Evolutionary conservation across 2,888 invertebrate species (phyloP).

Genomic region (Pantelozetes paolii): DNA sequence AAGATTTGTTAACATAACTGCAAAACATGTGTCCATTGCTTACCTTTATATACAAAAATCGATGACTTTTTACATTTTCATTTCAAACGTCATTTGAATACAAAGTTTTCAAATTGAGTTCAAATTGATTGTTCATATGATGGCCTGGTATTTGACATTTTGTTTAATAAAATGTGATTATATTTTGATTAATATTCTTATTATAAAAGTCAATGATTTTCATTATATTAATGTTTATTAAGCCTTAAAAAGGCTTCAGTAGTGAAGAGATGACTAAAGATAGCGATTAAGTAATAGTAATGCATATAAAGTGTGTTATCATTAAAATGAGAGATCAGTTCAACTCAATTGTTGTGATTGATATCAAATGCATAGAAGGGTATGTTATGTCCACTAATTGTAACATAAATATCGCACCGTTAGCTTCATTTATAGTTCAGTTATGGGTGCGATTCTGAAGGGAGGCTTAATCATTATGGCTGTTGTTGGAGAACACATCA

Average conservation of each 20-base stretch:
- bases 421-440: conserved; percentile 17
- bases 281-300: neutral
- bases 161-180: no score
- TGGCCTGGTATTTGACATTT: neutral
- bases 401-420: neutral
- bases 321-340: neutral
- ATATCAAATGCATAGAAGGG: neutral
- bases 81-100: no score
- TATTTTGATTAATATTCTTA: neutral
- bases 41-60: neutral
- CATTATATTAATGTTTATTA: neutral
- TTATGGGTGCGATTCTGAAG: conserved; percentile 20
- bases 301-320: neutral
- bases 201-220: neutral
- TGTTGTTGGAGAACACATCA: conserved; percentile 37
- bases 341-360: neutral
- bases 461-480: conserved; percentile 31
- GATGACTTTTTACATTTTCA: neutral
- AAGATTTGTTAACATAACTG: neutral
- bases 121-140: neutral
- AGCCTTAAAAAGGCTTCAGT: neutral
- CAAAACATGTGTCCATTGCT: neutral
- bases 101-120: neutral
- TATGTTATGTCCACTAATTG: neutral
- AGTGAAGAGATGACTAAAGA: neutral